A percentile compares a stretch with the other conserved stretches of the same genome.
Conservation (phyloP, 2,113 vertebrate species). For the Clarias macrocephalus region DNA sequence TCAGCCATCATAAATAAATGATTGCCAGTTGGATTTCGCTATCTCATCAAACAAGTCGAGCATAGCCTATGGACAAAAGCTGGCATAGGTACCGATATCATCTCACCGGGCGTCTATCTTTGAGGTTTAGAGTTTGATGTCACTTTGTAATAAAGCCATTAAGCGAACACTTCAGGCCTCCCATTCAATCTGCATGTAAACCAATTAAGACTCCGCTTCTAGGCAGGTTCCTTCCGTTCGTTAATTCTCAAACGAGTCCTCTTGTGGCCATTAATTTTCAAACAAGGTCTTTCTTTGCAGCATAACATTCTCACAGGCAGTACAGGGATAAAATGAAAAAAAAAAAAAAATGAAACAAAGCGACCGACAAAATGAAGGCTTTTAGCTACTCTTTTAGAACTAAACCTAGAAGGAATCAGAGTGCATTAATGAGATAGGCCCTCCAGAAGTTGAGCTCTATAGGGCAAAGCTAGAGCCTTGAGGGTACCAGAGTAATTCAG, state of each 20-base stretch:
- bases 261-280: constrained; percentile 12
- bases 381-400: constrained; percentile 14
- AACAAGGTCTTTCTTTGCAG: constrained; percentile 12
- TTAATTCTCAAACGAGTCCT: constrained; percentile 28
- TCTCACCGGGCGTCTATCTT: constrained; percentile 14
- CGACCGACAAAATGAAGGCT: constrained; percentile 8
- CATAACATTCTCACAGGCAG: constrained; percentile 20
- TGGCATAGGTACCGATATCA: constrained; percentile 25
- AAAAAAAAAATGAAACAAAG: not conserved
- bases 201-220: constrained; percentile 41
- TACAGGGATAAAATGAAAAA: not conserved
- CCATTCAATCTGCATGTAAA: constrained; percentile 45
- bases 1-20: constrained; percentile 31
- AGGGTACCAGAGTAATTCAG: constrained; percentile 64
- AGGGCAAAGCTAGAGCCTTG: constrained; percentile 55
- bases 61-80: constrained; percentile 25
- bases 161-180: constrained; percentile 35
- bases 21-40: constrained; percentile 13
- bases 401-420: constrained; percentile 9
- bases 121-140: constrained; percentile 24
- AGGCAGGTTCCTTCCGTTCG: constrained; percentile 31
- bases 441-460: constrained; percentile 55
- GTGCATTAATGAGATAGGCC: constrained; percentile 32
- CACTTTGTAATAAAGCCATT: constrained; percentile 47
- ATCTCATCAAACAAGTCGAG: constrained; percentile 22